phyloP scores from a whole-genome alignment of 2,113 vertebrate genomes.

The Lasiurus cinereus region DNA sequence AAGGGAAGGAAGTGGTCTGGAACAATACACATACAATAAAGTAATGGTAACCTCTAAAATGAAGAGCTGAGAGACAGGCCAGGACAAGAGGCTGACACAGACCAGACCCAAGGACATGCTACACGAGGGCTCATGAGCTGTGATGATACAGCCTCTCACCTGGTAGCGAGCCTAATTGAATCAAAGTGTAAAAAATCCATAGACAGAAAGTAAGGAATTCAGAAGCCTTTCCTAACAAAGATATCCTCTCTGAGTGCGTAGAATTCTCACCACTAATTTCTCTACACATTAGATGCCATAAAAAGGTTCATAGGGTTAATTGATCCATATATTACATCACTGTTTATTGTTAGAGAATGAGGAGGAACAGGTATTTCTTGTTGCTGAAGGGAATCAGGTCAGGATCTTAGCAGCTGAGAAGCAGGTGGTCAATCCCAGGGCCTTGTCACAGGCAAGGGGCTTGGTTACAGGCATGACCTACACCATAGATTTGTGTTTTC shows the following conservation, averaged over 20 bases:
- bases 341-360: not conserved
- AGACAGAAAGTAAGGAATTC: not conserved
- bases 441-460: not conserved
- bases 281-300: not conserved
- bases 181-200: not conserved
- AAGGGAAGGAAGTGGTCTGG: not conserved
- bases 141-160: not conserved
- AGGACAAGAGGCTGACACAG: not conserved
- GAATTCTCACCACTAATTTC: not conserved
- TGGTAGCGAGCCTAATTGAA: not conserved
- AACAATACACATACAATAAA: not conserved
- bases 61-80: not conserved
- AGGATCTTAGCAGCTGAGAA: not conserved
- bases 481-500: not conserved
- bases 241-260: not conserved
- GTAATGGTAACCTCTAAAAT: not conserved
- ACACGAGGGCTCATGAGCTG: not conserved
- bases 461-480: accelerated
- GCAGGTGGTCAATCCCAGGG: not conserved
- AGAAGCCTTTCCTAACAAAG: not conserved
- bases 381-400: not conserved
- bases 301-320: not conserved
- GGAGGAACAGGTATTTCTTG: not conserved
- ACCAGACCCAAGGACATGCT: not conserved
- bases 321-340: not conserved